phyloP scores from a whole-genome alignment of 1,140 invertebrate species.

The Drosophila lowei region DNA sequence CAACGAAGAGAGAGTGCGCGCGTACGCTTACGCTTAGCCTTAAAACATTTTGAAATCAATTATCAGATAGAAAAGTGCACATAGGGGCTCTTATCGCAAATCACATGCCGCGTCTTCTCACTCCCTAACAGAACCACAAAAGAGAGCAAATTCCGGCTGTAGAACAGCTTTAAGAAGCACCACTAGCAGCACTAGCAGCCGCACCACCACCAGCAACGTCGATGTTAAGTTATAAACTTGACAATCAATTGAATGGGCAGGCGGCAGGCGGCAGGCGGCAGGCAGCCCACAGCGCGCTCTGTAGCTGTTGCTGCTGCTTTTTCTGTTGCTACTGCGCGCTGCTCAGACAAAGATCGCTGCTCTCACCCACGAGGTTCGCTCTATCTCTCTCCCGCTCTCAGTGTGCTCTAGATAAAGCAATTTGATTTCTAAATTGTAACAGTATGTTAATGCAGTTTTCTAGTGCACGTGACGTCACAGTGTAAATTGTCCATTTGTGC shows the following conservation, averaged over 20 bases:
- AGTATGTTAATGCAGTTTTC: conserved; percentile 16
- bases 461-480: conserved; percentile 25
- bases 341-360: conserved; percentile 1
- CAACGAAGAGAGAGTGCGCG: background rate
- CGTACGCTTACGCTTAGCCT: too few relatives aligned
- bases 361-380: background rate
- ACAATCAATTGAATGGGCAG: conserved; percentile 12
- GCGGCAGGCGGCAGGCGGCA: background rate
- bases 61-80: conserved; percentile 17
- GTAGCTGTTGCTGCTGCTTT: background rate
- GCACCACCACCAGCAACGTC: background rate
- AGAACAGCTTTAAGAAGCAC: conserved; percentile 11
- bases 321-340: conserved; percentile 3
- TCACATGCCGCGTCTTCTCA: conserved; percentile 5
- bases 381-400: background rate
- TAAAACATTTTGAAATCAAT: conserved; percentile 8
- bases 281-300: background rate
- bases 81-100: conserved; percentile 21
- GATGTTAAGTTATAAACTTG: conserved; percentile 13
- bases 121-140: background rate
- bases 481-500: conserved; percentile 29
- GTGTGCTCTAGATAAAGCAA: conserved; percentile 5
- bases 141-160: conserved; percentile 18
- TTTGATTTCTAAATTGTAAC: conserved; percentile 27
- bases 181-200: background rate